phyloP scores from a whole-genome alignment of 2,797 vertebrate genomes.

The Carapus acus region DNA sequence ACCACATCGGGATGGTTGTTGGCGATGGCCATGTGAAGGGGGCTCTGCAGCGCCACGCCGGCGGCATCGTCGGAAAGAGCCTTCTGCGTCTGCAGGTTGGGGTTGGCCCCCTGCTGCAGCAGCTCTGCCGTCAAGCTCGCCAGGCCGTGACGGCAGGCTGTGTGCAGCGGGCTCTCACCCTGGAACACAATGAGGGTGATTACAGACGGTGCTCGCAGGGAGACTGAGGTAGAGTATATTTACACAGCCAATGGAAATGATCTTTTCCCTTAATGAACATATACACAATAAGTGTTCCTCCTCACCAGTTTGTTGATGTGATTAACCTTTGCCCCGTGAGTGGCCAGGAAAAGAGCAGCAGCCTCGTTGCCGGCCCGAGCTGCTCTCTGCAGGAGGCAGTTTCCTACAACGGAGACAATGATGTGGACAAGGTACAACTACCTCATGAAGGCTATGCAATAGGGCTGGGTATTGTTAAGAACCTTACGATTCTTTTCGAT shows the following conservation, averaged over 20 bases:
- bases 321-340: slow-evolving; percentile 91
- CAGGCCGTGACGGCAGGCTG: slow-evolving; percentile 86
- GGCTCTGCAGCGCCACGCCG: slow-evolving; percentile 79
- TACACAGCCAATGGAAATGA: too few species aligned
- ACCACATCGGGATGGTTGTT: slow-evolving; percentile 95
- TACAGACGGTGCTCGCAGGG: too few species aligned
- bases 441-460: too few species aligned
- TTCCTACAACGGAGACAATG: slow-evolving; percentile 65
- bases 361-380: slow-evolving; percentile 85
- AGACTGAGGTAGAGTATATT: too few species aligned
- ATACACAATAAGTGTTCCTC: too few species aligned
- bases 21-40: slow-evolving; percentile 94
- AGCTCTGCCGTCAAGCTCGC: slow-evolving; percentile 89
- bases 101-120: slow-evolving; percentile 94
- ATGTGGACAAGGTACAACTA: not conserved
- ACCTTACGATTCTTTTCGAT: too few species aligned
- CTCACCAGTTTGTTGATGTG: slow-evolving; percentile 92
- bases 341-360: slow-evolving; percentile 91
- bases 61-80: slow-evolving; percentile 61
- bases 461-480: too few species aligned
- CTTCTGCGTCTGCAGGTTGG: slow-evolving; percentile 90
- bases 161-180: slow-evolving; percentile 93
- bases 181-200: too few species aligned
- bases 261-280: too few species aligned
- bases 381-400: slow-evolving; percentile 94